phyloP scores from a whole-genome alignment of 1,140 invertebrate genomes.

The Drosophila navojoa region DNA sequence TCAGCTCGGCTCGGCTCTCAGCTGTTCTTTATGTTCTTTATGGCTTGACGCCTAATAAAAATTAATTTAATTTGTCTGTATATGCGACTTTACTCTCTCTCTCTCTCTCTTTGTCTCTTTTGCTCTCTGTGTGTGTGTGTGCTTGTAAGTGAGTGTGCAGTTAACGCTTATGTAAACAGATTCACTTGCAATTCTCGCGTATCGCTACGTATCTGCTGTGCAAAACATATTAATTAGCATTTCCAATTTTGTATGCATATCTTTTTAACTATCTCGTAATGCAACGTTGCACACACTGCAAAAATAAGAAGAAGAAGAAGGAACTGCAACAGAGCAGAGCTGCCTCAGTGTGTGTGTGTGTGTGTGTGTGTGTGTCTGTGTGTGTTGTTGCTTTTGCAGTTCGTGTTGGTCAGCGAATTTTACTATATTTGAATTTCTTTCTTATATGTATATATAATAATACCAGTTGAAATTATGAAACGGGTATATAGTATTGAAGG shows the following conservation, averaged over 20 bases:
- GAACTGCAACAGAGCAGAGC: neutral
- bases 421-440: constrained; percentile 37
- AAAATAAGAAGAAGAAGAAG: constrained; percentile 3
- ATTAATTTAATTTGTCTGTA: constrained; percentile 75
- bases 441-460: neutral
- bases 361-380: constrained; percentile 12
- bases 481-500: too few relatives aligned
- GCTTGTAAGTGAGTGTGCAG: constrained; percentile 51
- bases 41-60: constrained; percentile 80
- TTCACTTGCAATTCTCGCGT: constrained; percentile 58
- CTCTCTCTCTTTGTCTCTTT: neutral
- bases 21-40: constrained; percentile 73
- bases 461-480: neutral
- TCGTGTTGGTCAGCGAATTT: constrained; percentile 60
- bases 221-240: constrained; percentile 83
- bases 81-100: constrained; percentile 8
- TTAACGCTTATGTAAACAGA: constrained; percentile 77
- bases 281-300: constrained; percentile 70
- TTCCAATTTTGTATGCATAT: constrained; percentile 80
- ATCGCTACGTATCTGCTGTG: constrained; percentile 71
- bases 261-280: constrained; percentile 75
- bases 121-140: neutral
- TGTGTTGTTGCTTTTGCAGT: constrained; percentile 34
- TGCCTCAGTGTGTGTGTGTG: neutral
- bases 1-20: too few relatives aligned